Evolutionary conservation across 2,888 invertebrate species (phyloP).

Genomic region (Tortricodes alternella): DNA sequence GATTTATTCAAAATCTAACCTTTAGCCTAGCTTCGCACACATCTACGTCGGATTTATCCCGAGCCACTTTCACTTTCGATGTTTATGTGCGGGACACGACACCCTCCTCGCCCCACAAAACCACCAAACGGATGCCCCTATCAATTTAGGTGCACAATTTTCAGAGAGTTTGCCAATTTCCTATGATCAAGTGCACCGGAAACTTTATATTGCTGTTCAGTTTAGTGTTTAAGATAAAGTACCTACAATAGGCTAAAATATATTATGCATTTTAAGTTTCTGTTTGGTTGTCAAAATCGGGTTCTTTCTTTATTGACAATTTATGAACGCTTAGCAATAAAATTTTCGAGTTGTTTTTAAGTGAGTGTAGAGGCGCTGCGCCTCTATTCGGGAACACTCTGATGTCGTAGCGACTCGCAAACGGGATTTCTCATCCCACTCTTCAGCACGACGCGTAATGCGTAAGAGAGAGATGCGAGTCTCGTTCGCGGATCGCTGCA

Average conservation of each 20-base stretch:
- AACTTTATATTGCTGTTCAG: constrained; percentile 1
- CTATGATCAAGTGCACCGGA: constrained; percentile 8
- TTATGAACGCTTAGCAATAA: too few species aligned
- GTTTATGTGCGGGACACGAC: constrained; percentile 37
- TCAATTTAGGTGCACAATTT: constrained; percentile 7
- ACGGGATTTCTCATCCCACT: too few species aligned
- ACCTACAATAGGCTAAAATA: neutral
- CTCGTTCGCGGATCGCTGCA: too few species aligned
- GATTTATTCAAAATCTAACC: constrained; percentile 64
- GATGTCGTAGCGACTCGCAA: too few species aligned
- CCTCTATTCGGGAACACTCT: too few species aligned
- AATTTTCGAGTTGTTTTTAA: too few species aligned
- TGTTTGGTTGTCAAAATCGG: too few species aligned
- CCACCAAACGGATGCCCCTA: constrained; percentile 13
- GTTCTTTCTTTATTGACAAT: too few species aligned
- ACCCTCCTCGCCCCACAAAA: constrained; percentile 16
- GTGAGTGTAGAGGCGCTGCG: too few species aligned
- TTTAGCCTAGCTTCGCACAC: constrained; percentile 41
- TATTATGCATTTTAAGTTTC: neutral
- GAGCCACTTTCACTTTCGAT: constrained; percentile 48
- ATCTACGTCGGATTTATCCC: constrained; percentile 46
- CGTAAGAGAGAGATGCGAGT: too few species aligned
- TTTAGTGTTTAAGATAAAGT: neutral
- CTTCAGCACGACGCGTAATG: too few species aligned
- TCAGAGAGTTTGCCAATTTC: neutral